These are phyloP conservation scores for Tachina fera DNA, from an alignment of 2,888 invertebrate genomes.

Conservation along the genomic window DNA sequence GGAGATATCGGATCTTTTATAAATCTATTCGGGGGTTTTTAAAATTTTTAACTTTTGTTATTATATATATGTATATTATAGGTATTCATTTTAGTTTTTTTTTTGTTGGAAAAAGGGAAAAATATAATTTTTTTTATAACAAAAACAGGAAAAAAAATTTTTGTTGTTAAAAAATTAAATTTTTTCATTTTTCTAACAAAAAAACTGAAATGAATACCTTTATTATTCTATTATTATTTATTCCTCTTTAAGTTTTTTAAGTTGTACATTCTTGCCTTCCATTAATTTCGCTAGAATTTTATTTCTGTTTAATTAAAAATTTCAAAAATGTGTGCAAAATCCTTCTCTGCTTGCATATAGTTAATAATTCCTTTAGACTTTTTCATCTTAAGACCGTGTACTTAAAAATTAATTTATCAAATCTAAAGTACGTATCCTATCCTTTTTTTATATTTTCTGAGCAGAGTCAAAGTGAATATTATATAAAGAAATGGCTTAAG, in stretches of 20 bases:
- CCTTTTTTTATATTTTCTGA: background rate
- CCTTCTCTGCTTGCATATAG: background rate
- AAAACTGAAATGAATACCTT: no score
- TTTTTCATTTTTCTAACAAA: no score
- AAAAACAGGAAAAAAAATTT: no score
- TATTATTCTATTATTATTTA: no score
- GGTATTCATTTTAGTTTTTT: no score
- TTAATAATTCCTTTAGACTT: slow-evolving; percentile 5
- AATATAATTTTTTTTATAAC: no score
- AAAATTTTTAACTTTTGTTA: no score
- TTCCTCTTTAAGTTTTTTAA: background rate
- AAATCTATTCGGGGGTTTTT: no score
- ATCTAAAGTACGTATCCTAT: slow-evolving; percentile 35
- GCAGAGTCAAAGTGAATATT: slow-evolving; percentile 21
- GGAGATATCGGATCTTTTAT: no score
- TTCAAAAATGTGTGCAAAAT: background rate
- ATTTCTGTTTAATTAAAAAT: slow-evolving; percentile 37
- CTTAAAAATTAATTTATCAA: slow-evolving; percentile 66
- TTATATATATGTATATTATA: no score
- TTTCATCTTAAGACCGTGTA: slow-evolving; percentile 23
- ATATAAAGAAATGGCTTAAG: slow-evolving; percentile 24
- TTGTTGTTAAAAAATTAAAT: no score
- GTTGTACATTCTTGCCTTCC: background rate
- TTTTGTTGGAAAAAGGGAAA: no score
- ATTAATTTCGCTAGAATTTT: slow-evolving; percentile 10